A percentile compares a stretch with the other conserved stretches of the same genome.
Conservation (phyloP, 2,888 invertebrate species). For the Acanthosoma haemorrhoidale region DNA sequence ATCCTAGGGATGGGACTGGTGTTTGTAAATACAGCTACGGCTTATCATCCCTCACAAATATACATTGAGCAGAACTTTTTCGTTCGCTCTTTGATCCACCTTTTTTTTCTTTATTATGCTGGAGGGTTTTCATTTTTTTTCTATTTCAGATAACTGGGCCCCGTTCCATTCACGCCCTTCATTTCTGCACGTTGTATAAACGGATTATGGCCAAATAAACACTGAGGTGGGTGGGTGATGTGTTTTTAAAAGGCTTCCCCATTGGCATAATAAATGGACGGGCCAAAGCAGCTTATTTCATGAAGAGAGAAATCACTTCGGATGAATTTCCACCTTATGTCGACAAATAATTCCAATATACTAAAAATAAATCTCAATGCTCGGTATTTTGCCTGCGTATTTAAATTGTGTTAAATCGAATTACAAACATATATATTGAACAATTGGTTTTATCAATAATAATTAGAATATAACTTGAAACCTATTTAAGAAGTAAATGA, state of each 20-base stretch:
- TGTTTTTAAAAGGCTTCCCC: background rate
- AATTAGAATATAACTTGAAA: too few species aligned
- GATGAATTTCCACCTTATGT: too few species aligned
- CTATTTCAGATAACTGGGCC: background rate
- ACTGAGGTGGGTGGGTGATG: background rate
- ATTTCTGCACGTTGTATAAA: background rate
- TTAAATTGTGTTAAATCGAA: too few species aligned
- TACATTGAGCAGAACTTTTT: background rate
- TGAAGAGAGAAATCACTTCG: background rate
- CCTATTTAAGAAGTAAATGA: too few species aligned
- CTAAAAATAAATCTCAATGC: too few species aligned
- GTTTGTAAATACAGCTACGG: conserved; percentile 3
- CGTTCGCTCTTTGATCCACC: background rate
- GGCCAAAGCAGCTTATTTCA: background rate
- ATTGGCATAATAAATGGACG: background rate
- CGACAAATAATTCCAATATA: too few species aligned
- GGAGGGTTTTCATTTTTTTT: background rate
- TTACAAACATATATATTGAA: too few species aligned
- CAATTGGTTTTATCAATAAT: too few species aligned
- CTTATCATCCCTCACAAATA: background rate
- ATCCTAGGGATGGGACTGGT: background rate
- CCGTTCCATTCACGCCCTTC: background rate
- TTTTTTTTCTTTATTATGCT: background rate
- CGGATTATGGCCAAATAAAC: background rate
- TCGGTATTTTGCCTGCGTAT: too few species aligned